Conservation (phyloP, 53 echinoderm and acorn worm species). For the Patiria pectinifera region DNA sequence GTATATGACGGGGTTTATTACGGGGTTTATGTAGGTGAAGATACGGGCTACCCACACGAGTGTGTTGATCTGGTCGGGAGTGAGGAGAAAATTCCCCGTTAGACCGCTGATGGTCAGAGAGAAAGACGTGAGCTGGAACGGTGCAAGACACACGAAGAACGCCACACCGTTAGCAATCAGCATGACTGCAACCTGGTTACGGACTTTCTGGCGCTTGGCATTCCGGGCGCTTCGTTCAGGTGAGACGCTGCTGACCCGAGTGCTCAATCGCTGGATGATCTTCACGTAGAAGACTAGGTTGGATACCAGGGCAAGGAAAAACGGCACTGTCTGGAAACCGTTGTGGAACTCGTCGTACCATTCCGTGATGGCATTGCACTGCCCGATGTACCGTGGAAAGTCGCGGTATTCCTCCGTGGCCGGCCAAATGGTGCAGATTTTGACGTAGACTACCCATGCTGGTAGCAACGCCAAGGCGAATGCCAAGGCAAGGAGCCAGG, state of each 20-base stretch:
- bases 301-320: constrained; percentile 71
- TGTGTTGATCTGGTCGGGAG: constrained; percentile 20
- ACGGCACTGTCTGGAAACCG: constrained; percentile 79
- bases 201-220: constrained; percentile 62
- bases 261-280: constrained; percentile 70
- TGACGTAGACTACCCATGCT: constrained; percentile 54
- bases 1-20: constrained; percentile 74
- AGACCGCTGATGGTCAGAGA: constrained; percentile 65
- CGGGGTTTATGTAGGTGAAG: constrained; percentile 69
- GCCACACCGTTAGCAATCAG: constrained; percentile 80
- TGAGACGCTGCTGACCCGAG: constrained; percentile 41
- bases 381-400: constrained; percentile 59
- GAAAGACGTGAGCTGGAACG: constrained; percentile 75
- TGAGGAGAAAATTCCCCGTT: constrained; percentile 44
- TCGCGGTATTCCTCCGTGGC: constrained; percentile 56
- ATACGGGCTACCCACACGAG: constrained; percentile 48
- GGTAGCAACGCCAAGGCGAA: constrained; percentile 74
- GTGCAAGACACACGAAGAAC: constrained; percentile 85
- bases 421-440: constrained; percentile 75
- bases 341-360: constrained; percentile 49
- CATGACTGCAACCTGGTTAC: constrained; percentile 90
- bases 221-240: constrained; percentile 53
- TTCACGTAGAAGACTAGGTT: constrained; percentile 74
- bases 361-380: constrained; percentile 41
- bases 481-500: constrained; percentile 65